A percentile compares a stretch with the other conserved stretches of the same genome.
These are phyloP conservation scores for Drosophila yakuba DNA, from an alignment of 1,140 invertebrate species.

Conservation along the genomic window DNA sequence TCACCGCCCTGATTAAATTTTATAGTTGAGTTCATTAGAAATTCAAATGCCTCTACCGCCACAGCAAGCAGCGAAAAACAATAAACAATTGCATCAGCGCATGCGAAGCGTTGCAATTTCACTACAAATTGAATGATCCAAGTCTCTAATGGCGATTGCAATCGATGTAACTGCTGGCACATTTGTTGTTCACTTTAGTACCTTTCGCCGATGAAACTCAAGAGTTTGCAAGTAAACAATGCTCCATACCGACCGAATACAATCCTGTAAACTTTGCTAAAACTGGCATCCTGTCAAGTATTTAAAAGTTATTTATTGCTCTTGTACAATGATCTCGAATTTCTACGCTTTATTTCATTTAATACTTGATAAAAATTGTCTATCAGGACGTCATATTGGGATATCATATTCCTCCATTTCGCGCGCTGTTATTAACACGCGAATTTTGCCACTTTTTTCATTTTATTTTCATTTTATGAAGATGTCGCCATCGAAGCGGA, in stretches of 20 bases:
- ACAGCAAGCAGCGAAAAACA: constrained; percentile 16
- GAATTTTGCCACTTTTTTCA: constrained; percentile 74
- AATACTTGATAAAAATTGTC: constrained; percentile 12
- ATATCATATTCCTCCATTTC: constrained; percentile 20
- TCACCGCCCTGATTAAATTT: constrained; percentile 51
- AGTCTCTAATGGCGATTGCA: constrained; percentile 50
- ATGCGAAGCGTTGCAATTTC: constrained; percentile 48
- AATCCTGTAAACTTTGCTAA: no score
- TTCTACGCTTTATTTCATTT: constrained; percentile 1
- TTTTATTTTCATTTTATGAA: constrained; percentile 62
- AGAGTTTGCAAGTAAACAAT: no score
- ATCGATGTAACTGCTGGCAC: constrained; percentile 23
- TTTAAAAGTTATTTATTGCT: not conserved
- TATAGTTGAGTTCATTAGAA: constrained; percentile 61
- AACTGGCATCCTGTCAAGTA: no score
- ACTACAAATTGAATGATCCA: constrained; percentile 29
- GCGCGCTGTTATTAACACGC: constrained; percentile 73
- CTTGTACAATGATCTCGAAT: not conserved
- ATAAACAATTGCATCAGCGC: constrained; percentile 56
- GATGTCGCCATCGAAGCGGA: constrained; percentile 60
- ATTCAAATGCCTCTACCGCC: constrained; percentile 56
- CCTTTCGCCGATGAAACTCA: no score
- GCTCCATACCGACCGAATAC: no score
- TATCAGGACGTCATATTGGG: not conserved
- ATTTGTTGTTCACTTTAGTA: not conserved